Conservation (phyloP, 2,888 invertebrate genomes). For the Diarsia rubi region DNA sequence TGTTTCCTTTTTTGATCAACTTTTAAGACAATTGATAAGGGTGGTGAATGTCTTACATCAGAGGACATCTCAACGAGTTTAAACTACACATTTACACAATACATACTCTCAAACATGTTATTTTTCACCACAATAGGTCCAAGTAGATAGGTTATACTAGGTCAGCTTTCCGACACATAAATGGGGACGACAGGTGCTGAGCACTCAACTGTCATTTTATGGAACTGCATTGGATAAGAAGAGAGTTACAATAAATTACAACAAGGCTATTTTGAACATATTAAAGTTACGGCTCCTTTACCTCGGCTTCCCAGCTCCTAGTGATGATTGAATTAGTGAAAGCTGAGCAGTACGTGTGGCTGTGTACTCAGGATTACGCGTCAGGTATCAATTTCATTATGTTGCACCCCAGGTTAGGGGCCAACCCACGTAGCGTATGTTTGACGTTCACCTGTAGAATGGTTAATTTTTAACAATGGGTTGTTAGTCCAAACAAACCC, state of each 20-base stretch:
- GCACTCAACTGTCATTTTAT: background rate
- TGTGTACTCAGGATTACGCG: conserved; percentile 42
- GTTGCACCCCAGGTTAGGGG: conserved; percentile 16
- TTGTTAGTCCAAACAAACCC: background rate
- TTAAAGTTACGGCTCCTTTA: background rate
- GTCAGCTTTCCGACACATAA: background rate
- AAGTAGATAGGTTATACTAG: no score
- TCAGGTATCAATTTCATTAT: conserved; percentile 61
- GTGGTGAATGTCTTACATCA: background rate
- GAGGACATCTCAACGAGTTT: background rate
- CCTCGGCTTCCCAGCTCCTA: background rate
- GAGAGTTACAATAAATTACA: background rate
- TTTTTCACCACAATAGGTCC: background rate
- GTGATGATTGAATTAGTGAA: conserved; percentile 56
- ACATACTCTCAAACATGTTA: background rate
- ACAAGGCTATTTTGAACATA: conserved; percentile 16
- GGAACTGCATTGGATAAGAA: background rate
- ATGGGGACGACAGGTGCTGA: background rate
- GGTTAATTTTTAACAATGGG: conserved; percentile 30
- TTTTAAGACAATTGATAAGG: background rate
- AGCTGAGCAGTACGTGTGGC: conserved; percentile 30
- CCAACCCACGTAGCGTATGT: conserved; percentile 37
- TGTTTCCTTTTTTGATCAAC: background rate
- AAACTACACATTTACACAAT: background rate
- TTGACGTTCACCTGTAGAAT: conserved; percentile 40